Base-by-base conservation (phyloP, 2,888 invertebrate species). In the Aelia acuminata region DNA sequence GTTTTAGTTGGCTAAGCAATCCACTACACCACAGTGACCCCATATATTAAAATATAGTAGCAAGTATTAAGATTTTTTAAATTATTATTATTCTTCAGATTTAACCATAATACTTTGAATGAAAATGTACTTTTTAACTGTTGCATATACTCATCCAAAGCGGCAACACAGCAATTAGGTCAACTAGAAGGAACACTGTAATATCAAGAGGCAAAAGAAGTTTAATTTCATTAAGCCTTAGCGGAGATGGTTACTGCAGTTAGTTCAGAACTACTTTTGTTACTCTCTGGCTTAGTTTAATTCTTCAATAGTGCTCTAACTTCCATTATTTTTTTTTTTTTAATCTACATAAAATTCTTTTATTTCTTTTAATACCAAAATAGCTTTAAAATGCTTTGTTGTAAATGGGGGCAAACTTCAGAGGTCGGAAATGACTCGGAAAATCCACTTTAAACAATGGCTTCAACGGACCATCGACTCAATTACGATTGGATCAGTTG, bases 361-460 rank as follows among this genome's bases (percentile, higher is more conserved):
- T 80, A 43, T 47, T 80, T 39, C 80, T 80, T 22, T 80, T 43
- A 80, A 80, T 43, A n/a, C 22, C 80, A 43, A 22, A n/a, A 43
- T 80, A 43, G n/a, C n/a, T n/a, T n/a, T 43, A 80, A 80, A 80
- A 80, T n/a, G n/a, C 43, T 43, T 11, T 8, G 10, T 20, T 43
- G 18, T 18, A 22, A 75, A 75, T 22, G n/a, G 80, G 43, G 80
- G n/a, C 0, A 43, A 75, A 47, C 22, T 80, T 22, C 35, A 80
- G 43, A 35, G 39, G 13, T 5, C 43, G 43, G 39, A 39, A 43
- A 80, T n/a, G 80, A n/a, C 80, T 15, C 43, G 80, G 80, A 80
- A 80, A 80, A 80, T 80, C 80, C 80, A 80, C 80, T 80, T 80
- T 47, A 80, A 80, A 80, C 80, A 80, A 80, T 80, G 39, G 43